Percentiles rank a stretch among this genome's conserved stretches.
Conservation (phyloP, 2,888 invertebrate genomes). For the Eulithis testata region DNA sequence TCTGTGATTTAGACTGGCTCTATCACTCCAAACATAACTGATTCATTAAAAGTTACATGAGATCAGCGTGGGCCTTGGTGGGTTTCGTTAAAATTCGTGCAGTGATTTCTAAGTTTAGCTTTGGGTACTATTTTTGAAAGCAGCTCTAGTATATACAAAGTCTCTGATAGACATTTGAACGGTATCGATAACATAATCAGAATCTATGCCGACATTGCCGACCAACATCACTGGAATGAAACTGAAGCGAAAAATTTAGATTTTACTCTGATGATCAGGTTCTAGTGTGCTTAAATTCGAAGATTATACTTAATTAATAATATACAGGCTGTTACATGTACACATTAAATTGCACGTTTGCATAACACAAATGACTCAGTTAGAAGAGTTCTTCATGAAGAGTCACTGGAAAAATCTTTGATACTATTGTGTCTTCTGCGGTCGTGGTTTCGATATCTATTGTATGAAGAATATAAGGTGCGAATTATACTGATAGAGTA, state of each 20-base stretch:
- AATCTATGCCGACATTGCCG: too few species aligned
- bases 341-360: too few species aligned
- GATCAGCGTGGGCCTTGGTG: not conserved
- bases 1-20: conserved; percentile 12
- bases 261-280: too few species aligned
- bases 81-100: not conserved
- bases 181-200: not conserved
- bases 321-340: not conserved
- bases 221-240: too few species aligned
- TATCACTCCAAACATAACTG: conserved; percentile 9
- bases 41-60: not conserved
- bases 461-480: conserved; percentile 51
- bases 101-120: not conserved
- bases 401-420: not conserved
- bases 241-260: too few species aligned
- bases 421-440: conserved; percentile 4
- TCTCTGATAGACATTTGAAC: not conserved
- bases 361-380: not conserved
- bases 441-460: conserved; percentile 32
- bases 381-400: not conserved
- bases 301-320: too few species aligned
- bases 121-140: not conserved
- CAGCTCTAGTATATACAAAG: not conserved
- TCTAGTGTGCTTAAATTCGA: not conserved
- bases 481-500: conserved; percentile 39